These are phyloP conservation scores for Limulus polyphemus DNA, from an alignment of 2,888 invertebrate species.

Conservation along the genomic window DNA sequence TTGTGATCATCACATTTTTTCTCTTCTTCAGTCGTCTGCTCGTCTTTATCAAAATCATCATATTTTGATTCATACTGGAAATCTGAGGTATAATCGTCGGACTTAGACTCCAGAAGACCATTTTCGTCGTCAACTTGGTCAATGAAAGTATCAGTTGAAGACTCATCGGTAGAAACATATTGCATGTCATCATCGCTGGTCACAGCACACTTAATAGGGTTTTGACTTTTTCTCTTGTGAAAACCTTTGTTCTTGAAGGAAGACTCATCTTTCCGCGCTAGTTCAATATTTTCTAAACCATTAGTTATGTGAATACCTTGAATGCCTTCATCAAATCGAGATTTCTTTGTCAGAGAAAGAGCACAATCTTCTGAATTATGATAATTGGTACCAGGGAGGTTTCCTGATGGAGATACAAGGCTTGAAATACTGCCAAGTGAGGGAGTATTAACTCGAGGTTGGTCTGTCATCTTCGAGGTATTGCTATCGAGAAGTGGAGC, in stretches of 20 bases:
- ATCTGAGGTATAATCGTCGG: constrained; percentile 13
- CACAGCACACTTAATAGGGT: constrained; percentile 64
- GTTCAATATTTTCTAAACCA: too few species aligned
- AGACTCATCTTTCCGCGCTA: too few species aligned
- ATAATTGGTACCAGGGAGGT: too few species aligned
- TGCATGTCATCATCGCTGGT: constrained; percentile 37
- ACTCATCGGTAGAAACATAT: constrained; percentile 45
- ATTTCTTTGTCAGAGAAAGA: constrained; percentile 18
- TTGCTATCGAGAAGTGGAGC: not conserved
- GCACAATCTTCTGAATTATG: constrained; percentile 8
- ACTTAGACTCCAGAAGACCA: constrained; percentile 28
- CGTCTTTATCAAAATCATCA: constrained; percentile 7
- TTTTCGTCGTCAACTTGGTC: constrained; percentile 36
- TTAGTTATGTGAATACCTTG: too few species aligned
- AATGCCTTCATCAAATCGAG: constrained; percentile 2
- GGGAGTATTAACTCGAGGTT: not conserved
- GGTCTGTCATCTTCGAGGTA: not conserved
- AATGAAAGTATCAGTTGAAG: constrained; percentile 44
- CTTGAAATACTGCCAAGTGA: too few species aligned
- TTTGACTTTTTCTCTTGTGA: constrained; percentile 74
- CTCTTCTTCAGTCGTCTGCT: not conserved
- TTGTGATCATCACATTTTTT: not conserved
- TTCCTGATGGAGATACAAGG: too few species aligned
- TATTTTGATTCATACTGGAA: constrained; percentile 33
- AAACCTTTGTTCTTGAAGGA: constrained; percentile 49